Evolutionary conservation across 2,113 vertebrate species (phyloP), one percentile per base, ranked within the genome.

Genomic region (Dasypus novemcinctus): DNA sequence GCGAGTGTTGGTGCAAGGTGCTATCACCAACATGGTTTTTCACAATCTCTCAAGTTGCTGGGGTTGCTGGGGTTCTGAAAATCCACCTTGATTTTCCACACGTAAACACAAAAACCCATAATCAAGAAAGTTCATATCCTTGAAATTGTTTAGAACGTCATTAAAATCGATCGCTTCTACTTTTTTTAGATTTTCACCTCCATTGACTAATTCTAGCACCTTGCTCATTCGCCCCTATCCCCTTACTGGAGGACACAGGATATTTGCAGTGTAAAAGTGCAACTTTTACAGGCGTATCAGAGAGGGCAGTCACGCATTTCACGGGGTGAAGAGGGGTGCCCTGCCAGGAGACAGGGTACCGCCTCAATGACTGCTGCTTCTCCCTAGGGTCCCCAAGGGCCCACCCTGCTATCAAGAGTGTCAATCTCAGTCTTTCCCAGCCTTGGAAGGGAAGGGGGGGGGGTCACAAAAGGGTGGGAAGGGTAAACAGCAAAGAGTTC

Each of bases 361-460:
- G 29, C 29, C 86, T 72, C 23, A 52, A n/a, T 14, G 29, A n/a
- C 68, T 2, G 11, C 29, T 25, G 31, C 52, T 87, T 78, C 54
- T 4, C 49, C 36, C 15, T 27, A 18, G n/a, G 33, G 21, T 43
- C 21, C 52, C 61, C 33, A 29, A 29, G 36, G 13, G 46, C 10
- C 31, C 7, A 4, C 18, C 18, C 41, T 41, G 49, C n/a, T 4
- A 20, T 8, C 14, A 13, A n/a, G n/a, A 7, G 12, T 2, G 4
- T 41, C 41, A 17, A 0, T 14, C 33, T 6, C 1, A 4, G 12
- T 10, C 36, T 57, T 66, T 15, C 10, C 78, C n/a, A 43, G 29
- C 0, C 29, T n/a, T 1, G 21, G 59, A 41, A 78, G 5, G 23
- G 31, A 76, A 78, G 71, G 31, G 66, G 46, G 83, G 57, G 80